Percentiles rank a stretch among this genome's conserved stretches.
Conservation (phyloP, 2,113 vertebrate species). For the Neotragus moschatus region DNA sequence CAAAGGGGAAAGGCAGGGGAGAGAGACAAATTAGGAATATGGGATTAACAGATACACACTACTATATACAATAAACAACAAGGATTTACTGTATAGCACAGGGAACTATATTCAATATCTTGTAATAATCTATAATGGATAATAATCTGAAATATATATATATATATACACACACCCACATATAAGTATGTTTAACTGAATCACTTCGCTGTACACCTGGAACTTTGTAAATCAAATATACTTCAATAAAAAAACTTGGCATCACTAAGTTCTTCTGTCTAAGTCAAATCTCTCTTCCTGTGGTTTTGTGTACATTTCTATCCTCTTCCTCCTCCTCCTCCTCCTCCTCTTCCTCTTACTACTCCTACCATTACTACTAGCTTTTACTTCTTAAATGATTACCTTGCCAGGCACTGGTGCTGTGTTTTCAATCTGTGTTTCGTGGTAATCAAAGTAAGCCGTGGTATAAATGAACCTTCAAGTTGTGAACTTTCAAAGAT, state of each 20-base stretch:
- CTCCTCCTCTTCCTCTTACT: neutral
- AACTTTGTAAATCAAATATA: neutral
- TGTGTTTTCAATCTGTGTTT: neutral
- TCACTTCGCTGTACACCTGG: neutral
- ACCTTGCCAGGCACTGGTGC: neutral
- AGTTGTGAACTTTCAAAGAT: neutral
- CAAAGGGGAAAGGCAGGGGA: neutral
- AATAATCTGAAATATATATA: neutral
- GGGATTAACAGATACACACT: neutral
- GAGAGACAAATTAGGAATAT: neutral
- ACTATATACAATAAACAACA: neutral
- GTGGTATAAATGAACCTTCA: neutral
- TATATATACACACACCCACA: neutral
- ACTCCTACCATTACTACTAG: neutral
- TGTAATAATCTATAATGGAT: neutral
- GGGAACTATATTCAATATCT: neutral
- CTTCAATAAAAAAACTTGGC: neutral
- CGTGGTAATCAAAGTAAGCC: neutral
- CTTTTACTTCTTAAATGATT: slow-evolving; percentile 26
- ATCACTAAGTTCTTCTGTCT: neutral
- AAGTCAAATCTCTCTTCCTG: neutral
- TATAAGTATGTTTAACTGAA: neutral
- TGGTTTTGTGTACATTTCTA: neutral
- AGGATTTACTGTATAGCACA: neutral
- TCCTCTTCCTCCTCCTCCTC: neutral